Evolutionary conservation across 2,113 vertebrate genomes (phyloP).

Genomic region (Trogon melanurus): DNA sequence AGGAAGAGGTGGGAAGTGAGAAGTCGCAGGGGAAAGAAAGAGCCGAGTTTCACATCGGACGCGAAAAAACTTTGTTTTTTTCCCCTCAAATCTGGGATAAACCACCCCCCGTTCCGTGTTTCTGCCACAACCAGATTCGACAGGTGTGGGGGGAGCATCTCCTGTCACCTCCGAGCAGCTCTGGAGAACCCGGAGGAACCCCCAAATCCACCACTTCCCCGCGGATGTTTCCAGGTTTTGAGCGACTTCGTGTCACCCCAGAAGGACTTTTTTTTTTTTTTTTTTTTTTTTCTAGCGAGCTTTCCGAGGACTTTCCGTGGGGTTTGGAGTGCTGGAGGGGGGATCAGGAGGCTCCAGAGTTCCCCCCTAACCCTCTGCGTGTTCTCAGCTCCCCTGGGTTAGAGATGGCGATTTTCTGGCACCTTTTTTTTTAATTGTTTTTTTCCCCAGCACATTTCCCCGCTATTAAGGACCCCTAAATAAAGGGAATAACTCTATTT

Average conservation of each 20-base stretch:
- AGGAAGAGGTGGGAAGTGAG: neutral
- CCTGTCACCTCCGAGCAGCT: neutral
- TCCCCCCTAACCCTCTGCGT: too few relatives aligned
- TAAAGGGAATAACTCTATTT: neutral
- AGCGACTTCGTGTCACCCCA: neutral
- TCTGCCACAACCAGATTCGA: neutral
- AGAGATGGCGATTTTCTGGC: neutral
- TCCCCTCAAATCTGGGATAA: neutral
- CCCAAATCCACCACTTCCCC: neutral
- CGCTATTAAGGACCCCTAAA: fast-evolving
- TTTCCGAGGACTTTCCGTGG: neutral
- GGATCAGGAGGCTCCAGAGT: neutral
- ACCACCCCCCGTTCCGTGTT: neutral
- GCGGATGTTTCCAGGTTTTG: neutral
- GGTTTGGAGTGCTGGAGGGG: neutral
- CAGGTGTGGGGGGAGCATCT: neutral
- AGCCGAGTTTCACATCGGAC: neutral
- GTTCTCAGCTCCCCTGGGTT: neutral
- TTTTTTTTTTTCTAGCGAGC: neutral
- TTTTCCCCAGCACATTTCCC: neutral
- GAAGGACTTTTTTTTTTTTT: neutral
- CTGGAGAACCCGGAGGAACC: neutral
- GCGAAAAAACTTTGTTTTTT: neutral
- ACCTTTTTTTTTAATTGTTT: neutral
- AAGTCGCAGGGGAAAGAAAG: neutral